Conservation (phyloP, 2,797 vertebrate species). For the Fistularia commersonii region DNA sequence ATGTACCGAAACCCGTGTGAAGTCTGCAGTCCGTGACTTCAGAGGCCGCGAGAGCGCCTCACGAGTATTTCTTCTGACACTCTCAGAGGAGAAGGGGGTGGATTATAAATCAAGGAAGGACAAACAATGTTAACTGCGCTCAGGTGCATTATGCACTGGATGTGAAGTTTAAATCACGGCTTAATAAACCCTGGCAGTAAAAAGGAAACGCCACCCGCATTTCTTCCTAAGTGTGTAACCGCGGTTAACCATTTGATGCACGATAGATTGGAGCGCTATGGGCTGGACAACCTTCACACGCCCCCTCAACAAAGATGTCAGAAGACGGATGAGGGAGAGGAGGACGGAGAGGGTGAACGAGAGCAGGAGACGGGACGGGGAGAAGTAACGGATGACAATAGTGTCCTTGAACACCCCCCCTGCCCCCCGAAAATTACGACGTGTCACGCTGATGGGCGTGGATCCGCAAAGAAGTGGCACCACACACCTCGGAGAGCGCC, state of each 20-base stretch:
- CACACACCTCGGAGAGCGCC: too few species aligned
- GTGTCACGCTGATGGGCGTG: too few species aligned
- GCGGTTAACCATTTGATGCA: background rate
- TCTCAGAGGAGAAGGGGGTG: too few species aligned
- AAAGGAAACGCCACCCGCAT: background rate
- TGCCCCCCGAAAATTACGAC: background rate
- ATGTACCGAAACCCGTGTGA: background rate
- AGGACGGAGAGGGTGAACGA: background rate
- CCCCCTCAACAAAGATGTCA: constrained; percentile 1
- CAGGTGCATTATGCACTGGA: background rate
- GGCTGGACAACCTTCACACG: constrained; percentile 7
- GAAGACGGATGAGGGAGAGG: constrained; percentile 5
- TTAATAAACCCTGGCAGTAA: background rate
- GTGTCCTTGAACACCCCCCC: background rate
- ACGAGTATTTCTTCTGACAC: too few species aligned
- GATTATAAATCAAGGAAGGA: background rate
- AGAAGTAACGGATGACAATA: background rate
- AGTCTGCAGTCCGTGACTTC: background rate
- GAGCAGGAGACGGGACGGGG: background rate
- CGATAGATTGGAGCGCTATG: background rate
- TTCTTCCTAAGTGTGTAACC: constrained; percentile 1
- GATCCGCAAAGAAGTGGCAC: too few species aligned
- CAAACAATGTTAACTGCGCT: background rate
- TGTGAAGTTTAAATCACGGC: background rate
- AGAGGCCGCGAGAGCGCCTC: background rate